These are phyloP conservation scores for Indicator indicator DNA, from an alignment of 2,113 vertebrate genomes.

Conservation along the genomic window DNA sequence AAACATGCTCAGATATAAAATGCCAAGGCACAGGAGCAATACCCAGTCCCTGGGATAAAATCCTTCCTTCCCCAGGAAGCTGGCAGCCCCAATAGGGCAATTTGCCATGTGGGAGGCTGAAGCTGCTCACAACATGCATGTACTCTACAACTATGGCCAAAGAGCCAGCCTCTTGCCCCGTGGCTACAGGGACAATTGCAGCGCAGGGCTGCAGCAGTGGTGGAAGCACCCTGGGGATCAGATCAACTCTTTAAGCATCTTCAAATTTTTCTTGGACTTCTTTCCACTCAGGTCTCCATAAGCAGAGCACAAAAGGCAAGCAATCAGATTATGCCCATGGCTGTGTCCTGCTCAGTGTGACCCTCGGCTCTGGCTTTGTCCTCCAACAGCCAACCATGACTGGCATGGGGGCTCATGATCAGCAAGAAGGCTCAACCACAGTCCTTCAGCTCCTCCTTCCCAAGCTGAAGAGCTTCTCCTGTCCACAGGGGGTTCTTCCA, in stretches of 20 bases:
- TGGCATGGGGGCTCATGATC: accelerated
- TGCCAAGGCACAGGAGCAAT: accelerated
- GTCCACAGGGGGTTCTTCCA: not conserved
- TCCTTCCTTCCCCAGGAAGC: not conserved
- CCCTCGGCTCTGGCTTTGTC: not conserved
- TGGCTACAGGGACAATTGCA: not conserved
- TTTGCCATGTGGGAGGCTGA: accelerated
- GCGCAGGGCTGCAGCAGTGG: accelerated
- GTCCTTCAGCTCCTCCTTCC: not conserved
- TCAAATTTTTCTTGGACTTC: not conserved
- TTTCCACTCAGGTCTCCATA: not conserved
- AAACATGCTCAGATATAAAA: accelerated
- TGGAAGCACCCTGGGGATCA: not conserved
- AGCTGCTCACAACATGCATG: accelerated
- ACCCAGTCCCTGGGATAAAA: not conserved
- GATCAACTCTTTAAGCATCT: not conserved
- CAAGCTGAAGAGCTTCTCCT: not conserved
- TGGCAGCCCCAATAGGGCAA: accelerated
- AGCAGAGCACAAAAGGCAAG: not conserved
- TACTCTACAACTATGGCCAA: accelerated
- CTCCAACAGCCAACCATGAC: accelerated
- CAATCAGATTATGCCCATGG: accelerated
- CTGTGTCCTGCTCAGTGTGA: accelerated
- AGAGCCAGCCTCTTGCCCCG: accelerated
- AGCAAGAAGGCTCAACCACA: accelerated